A percentile compares a stretch with the other conserved stretches of the same genome.
Evolutionary conservation across 1,140 invertebrate genomes (phyloP).

Genomic region (Tigriopus japonicus): DNA sequence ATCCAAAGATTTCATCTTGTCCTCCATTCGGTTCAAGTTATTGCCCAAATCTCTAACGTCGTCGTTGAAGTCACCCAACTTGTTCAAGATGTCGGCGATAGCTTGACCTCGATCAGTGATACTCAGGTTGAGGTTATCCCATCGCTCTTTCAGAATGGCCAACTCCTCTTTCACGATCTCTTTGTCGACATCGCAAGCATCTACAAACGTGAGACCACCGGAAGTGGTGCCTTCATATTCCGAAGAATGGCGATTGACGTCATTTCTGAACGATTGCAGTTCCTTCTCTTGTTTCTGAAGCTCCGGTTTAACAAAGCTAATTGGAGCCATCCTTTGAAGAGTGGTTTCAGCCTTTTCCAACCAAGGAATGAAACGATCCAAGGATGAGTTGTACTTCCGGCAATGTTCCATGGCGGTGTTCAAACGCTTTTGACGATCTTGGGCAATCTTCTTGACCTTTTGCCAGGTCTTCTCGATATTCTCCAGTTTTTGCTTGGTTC

Average conservation of each 20-base stretch:
- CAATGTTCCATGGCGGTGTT: conserved; percentile 81
- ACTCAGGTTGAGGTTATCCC: conserved; percentile 64
- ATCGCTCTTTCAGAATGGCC: conserved; percentile 54
- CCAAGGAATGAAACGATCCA: conserved; percentile 74
- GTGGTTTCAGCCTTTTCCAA: conserved; percentile 65
- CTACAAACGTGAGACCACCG: conserved; percentile 56
- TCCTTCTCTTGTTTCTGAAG: conserved; percentile 76
- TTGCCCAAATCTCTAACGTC: conserved; percentile 60
- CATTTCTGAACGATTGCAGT: conserved; percentile 69
- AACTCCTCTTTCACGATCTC: conserved; percentile 66
- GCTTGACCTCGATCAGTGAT: conserved; percentile 43
- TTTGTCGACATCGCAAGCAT: conserved; percentile 69
- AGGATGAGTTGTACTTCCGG: conserved; percentile 62
- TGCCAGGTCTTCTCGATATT: conserved; percentile 76
- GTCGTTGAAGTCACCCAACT: conserved; percentile 64
- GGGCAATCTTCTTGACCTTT: conserved; percentile 58
- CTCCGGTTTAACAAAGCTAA: conserved; percentile 55
- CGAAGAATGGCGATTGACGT: conserved; percentile 69
- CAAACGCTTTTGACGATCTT: conserved; percentile 59
- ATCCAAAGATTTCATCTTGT: conserved; percentile 55
- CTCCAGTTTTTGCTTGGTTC: conserved; percentile 41
- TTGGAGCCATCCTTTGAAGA: conserved; percentile 51
- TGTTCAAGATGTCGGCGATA: conserved; percentile 61
- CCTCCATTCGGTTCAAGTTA: conserved; percentile 62
- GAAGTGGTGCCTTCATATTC: conserved; percentile 75